phyloP scores from a whole-genome alignment of 1,140 invertebrate species.

The Arctopsyche grandis region DNA sequence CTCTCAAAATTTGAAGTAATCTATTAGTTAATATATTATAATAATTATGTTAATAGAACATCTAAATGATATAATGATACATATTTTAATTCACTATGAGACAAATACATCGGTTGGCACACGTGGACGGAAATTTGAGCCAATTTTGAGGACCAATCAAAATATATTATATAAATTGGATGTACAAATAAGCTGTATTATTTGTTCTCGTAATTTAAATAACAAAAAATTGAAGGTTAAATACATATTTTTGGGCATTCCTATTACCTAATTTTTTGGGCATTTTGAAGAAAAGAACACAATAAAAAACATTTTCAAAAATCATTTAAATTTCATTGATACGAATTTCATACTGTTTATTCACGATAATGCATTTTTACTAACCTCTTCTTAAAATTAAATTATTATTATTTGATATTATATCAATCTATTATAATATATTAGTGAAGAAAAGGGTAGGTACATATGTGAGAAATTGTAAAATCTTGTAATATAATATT shows the following conservation, averaged over 20 bases:
- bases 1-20: no score
- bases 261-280: not conserved
- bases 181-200: not conserved
- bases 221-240: not conserved
- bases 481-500: no score
- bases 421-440: no score
- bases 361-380: no score
- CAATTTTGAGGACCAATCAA: conserved; percentile 12
- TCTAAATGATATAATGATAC: not conserved
- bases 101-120: conserved; percentile 52
- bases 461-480: no score
- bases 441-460: no score
- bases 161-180: not conserved
- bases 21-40: no score
- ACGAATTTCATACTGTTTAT: no score
- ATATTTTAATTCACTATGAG: conserved; percentile 37
- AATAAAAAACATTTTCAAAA: not conserved
- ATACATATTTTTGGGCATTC: not conserved
- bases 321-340: no score
- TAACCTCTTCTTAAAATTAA: no score
- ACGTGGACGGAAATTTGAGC: conserved; percentile 50
- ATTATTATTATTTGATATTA: no score
- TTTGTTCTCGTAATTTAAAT: not conserved
- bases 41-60: no score
- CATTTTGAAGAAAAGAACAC: conserved; percentile 1